A percentile compares a stretch with the other conserved stretches of the same genome.
Evolutionary conservation across 2,113 vertebrate genomes (phyloP).

Genomic region (Mus pahari): DNA sequence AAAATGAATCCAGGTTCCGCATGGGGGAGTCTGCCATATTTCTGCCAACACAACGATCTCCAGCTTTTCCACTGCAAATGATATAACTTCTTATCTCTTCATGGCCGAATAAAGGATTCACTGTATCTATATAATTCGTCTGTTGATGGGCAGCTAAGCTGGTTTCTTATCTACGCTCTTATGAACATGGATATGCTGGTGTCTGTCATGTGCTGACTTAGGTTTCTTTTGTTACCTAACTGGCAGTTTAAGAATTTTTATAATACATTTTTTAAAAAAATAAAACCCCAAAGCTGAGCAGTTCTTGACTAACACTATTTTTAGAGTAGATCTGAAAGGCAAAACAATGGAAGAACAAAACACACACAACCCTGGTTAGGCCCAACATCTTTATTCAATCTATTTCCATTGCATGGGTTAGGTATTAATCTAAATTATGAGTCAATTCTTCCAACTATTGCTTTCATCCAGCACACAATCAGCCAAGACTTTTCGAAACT

Average conservation of each 20-base stretch:
- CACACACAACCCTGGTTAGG: not conserved
- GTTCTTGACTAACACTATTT: not conserved
- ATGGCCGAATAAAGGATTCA: not conserved
- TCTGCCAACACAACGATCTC: not conserved
- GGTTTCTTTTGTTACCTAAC: not conserved
- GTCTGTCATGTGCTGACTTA: not conserved
- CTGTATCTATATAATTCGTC: not conserved
- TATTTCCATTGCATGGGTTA: not conserved
- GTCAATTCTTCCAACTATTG: not conserved
- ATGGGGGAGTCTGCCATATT: not conserved
- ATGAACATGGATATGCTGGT: not conserved
- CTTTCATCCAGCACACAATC: not conserved
- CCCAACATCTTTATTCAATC: not conserved
- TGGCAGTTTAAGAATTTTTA: not conserved
- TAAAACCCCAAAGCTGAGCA: not conserved
- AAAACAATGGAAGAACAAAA: not conserved
- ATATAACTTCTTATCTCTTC: not conserved
- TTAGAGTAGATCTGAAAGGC: conserved; percentile 19
- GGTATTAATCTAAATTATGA: not conserved
- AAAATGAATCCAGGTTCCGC: not conserved
- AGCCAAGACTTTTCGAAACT: not conserved
- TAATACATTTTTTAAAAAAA: not conserved
- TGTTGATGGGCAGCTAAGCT: not conserved
- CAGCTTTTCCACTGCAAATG: not conserved
- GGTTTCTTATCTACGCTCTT: not conserved